Evolutionary conservation across 1,140 invertebrate genomes (phyloP), one percentile per base, ranked within the genome.

Genomic region (Procambarus clarkii): DNA sequence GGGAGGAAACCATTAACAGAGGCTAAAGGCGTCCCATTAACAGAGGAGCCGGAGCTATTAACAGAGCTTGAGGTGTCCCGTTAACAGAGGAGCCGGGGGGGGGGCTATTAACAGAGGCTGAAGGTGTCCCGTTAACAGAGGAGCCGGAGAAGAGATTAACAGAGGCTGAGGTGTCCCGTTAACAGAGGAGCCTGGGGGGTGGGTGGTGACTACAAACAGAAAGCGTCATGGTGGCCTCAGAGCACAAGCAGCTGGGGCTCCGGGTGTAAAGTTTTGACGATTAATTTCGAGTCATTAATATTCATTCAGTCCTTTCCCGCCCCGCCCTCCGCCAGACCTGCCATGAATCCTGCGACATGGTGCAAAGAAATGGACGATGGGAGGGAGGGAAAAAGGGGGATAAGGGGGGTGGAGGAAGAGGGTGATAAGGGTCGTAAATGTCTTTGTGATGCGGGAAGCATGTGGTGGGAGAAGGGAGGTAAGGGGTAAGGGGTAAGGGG

Each of bases 201-300:
- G n/a, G n/a, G n/a, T 8, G 15, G 60, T 9, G 13, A 3, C 50
- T 54, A 54, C 4, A 1, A 54, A 54, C 50, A 54, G 50, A 54
- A 54, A 54, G 50, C 8, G 50, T 13, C 13, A 9, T 13, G 76
- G 4, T 7, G 34, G 24, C 84, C 48, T 86, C 77, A 86, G 58
- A 58, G 50, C 48, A 34, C 21, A 79, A 78, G 79, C 85, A 87
- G 85, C 85, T 87, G 85, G 54, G 1, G 34, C 85, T 77, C 48
- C 48, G 50, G 34, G 74, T 71, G 85, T 87, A 78, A 50, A 87
- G 71, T 87, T 87, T 87, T 79, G 85, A 79, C 85, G 85, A 87
- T 87, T 87, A 87, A 87, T 87, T 87, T 87, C 76, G 54, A 50
- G 13, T 54, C 85, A 87, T 87, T 87, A 87, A 87, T 87, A 87